These are phyloP conservation scores for Poecile montanus DNA, from an alignment of 2,797 vertebrate genomes.

Conservation along the genomic window DNA sequence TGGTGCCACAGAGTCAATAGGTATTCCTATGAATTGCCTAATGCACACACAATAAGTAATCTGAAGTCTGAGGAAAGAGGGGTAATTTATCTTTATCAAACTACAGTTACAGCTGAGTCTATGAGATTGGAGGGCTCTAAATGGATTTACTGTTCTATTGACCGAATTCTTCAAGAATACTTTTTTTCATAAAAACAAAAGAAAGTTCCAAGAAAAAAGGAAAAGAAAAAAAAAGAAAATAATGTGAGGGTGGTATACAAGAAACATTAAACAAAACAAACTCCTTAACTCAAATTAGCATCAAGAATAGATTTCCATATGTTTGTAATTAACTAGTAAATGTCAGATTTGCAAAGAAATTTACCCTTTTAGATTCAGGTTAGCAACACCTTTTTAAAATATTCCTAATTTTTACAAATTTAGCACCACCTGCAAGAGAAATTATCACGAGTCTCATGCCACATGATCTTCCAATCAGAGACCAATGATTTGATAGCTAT, in stretches of 20 bases:
- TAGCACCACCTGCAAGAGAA: neutral
- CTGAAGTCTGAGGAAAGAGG: neutral
- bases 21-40: neutral
- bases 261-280: neutral
- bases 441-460: neutral
- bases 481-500: neutral
- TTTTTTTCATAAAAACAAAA: neutral
- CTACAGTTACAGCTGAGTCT: neutral
- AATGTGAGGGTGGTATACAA: accelerated
- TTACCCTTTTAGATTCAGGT: neutral
- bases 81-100: conserved; percentile 61
- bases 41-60: neutral
- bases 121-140: neutral
- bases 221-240: accelerated
- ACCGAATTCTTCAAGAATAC: neutral
- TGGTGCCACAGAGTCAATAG: neutral
- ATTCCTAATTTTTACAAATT: neutral
- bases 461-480: neutral
- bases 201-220: accelerated
- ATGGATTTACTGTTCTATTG: conserved; percentile 3
- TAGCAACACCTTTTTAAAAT: neutral
- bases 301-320: neutral
- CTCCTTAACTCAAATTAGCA: neutral
- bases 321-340: neutral
- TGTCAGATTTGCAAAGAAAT: neutral